A percentile compares a stretch with the other conserved stretches of the same genome.
These are phyloP conservation scores for Beris chalybata DNA, from an alignment of 2,888 invertebrate species.

Conservation along the genomic window DNA sequence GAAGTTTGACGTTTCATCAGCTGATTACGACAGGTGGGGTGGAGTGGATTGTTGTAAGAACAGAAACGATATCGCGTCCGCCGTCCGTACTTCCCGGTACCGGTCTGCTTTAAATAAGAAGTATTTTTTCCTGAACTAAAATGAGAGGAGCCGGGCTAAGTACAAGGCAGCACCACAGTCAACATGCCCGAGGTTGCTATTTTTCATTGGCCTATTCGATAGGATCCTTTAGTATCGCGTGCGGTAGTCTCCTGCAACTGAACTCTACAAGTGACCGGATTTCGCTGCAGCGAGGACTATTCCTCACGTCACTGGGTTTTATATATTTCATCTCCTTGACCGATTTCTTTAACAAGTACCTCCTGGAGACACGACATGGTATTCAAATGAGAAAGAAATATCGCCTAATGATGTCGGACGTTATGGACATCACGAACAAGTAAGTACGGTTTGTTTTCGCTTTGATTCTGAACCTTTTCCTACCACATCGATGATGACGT, in stretches of 20 bases:
- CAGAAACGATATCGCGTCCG: not conserved
- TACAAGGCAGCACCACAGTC: slow-evolving; percentile 2
- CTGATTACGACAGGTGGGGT: not conserved
- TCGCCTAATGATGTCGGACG: slow-evolving; percentile 67
- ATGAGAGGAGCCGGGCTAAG: not conserved
- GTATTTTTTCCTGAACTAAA: not conserved
- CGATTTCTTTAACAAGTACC: slow-evolving; percentile 65
- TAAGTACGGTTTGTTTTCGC: slow-evolving; percentile 53
- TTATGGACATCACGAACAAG: slow-evolving; percentile 76
- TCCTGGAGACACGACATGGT: slow-evolving; percentile 64
- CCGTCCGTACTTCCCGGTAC: not conserved
- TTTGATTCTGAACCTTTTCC: too few relatives aligned
- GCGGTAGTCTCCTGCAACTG: slow-evolving; percentile 53
- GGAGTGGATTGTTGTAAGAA: not conserved
- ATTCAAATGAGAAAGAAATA: slow-evolving; percentile 65
- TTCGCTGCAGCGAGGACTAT: slow-evolving; percentile 62
- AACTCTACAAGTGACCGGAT: slow-evolving; percentile 60
- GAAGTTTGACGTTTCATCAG: too few relatives aligned
- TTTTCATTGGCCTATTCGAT: slow-evolving; percentile 55
- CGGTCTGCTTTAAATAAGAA: too few relatives aligned
- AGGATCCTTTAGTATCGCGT: slow-evolving; percentile 54
- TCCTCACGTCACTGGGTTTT: slow-evolving; percentile 65
- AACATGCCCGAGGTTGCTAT: slow-evolving; percentile 44
- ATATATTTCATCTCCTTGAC: slow-evolving; percentile 70
- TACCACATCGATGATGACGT: too few relatives aligned